Evolutionary conservation across 2,113 vertebrate genomes (phyloP).

Genomic region (Acanthochromis polyacanthus): DNA sequence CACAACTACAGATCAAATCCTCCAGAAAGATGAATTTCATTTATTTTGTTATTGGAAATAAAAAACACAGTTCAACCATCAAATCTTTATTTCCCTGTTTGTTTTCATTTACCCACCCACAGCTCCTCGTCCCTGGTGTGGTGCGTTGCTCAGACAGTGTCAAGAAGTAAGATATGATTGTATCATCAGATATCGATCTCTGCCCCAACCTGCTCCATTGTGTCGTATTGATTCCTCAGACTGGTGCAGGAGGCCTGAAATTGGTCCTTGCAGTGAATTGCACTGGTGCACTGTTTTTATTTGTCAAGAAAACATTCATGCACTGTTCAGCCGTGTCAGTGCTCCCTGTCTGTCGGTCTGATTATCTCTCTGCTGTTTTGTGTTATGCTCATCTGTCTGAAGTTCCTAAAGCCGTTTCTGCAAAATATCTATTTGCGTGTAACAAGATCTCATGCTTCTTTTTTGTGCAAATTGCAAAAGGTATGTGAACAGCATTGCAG

Average conservation of each 20-base stretch:
- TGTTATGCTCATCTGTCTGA: background rate
- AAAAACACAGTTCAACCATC: conserved; percentile 18
- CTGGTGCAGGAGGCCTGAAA: conserved; percentile 72
- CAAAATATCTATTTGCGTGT: background rate
- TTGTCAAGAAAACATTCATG: conserved; percentile 78
- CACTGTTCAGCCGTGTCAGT: conserved; percentile 64
- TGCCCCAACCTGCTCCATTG: conserved; percentile 56
- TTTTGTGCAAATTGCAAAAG: background rate
- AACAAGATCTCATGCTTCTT: conserved; percentile 1
- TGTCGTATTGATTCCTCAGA: conserved; percentile 73
- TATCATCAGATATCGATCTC: conserved; percentile 80
- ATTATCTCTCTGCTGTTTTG: conserved; percentile 15
- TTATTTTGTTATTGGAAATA: conserved; percentile 40
- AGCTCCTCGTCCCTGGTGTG: conserved; percentile 33
- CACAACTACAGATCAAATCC: conserved; percentile 12
- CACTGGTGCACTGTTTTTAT: conserved; percentile 63
- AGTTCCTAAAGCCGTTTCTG: conserved; percentile 2
- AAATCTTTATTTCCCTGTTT: conserved; percentile 47
- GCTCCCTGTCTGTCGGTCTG: conserved; percentile 25
- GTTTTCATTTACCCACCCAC: conserved; percentile 47
- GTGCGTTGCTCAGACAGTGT: conserved; percentile 63
- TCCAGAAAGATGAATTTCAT: background rate
- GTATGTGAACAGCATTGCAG: background rate
- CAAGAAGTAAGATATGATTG: conserved; percentile 81
- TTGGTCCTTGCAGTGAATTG: conserved; percentile 72